Percentiles rank a stretch among this genome's conserved stretches.
Conservation (phyloP, 2,113 vertebrate species). For the Antennarius striatus region DNA sequence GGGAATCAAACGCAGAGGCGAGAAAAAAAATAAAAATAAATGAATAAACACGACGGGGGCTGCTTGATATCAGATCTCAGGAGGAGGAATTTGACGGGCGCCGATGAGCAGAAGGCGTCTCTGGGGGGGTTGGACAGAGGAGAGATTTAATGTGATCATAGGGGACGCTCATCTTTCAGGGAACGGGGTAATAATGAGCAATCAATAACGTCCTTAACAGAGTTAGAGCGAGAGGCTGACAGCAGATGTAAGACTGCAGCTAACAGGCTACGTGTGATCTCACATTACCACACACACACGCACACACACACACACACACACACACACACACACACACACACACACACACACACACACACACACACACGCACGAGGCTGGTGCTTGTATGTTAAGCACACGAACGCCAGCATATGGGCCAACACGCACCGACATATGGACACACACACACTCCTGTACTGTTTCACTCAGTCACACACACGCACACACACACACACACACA, state of each 20-base stretch:
- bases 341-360: background rate
- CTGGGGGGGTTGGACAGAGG: conserved; percentile 75
- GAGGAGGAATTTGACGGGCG: conserved; percentile 76
- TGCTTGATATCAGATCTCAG: conserved; percentile 76
- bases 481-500: conserved; percentile 12
- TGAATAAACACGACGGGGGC: conserved; percentile 59
- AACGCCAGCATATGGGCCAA: conserved; percentile 39
- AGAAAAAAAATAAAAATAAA: conserved; percentile 36
- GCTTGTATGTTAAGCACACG: background rate
- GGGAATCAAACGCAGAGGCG: conserved; percentile 64
- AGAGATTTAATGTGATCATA: conserved; percentile 83
- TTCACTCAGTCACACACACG: conserved; percentile 8
- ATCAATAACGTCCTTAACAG: conserved; percentile 80
- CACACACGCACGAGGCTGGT: too few relatives aligned
- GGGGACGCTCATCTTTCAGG: conserved; percentile 83
- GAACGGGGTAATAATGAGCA: conserved; percentile 79
- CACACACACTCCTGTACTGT: conserved; percentile 3
- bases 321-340: background rate
- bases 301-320: background rate
- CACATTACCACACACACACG: conserved; percentile 62
- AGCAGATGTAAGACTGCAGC: conserved; percentile 73
- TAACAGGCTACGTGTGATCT: conserved; percentile 75
- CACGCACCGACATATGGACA: conserved; percentile 38
- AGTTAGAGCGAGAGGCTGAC: conserved; percentile 74
- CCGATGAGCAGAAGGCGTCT: conserved; percentile 78